A percentile compares a stretch with the other conserved stretches of the same genome.
phyloP scores from a whole-genome alignment of 2,797 vertebrate species.

The Orestias chungarensis region DNA sequence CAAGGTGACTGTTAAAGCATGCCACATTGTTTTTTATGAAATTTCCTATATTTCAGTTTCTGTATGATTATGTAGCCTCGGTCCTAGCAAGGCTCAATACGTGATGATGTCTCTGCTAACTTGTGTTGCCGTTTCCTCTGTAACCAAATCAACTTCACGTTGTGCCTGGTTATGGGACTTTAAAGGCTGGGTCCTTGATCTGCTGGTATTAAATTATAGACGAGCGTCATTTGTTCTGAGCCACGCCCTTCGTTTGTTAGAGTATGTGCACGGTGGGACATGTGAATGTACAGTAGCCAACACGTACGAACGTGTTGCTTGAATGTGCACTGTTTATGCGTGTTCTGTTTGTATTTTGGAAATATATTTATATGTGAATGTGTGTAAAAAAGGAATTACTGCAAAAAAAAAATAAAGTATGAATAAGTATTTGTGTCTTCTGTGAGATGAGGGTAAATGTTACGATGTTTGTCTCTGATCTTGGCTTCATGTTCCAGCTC shows the following conservation, averaged over 20 bases:
- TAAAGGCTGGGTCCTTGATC: conserved; percentile 49
- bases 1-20: conserved; percentile 53
- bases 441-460: neutral
- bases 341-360: conserved; percentile 71
- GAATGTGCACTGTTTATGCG: conserved; percentile 67
- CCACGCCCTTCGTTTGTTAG: conserved; percentile 48
- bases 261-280: conserved; percentile 39
- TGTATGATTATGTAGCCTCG: conserved; percentile 53
- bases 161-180: conserved; percentile 72
- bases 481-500: conserved; percentile 52
- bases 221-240: conserved; percentile 59
- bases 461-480: conserved; percentile 41
- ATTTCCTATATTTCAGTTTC: conserved; percentile 30
- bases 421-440: conserved; percentile 41
- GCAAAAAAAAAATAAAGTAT: conserved; percentile 63
- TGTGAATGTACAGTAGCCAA: conserved; percentile 59
- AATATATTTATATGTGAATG: conserved; percentile 72
- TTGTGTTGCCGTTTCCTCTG: conserved; percentile 62
- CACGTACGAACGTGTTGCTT: conserved; percentile 56
- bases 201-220: conserved; percentile 47
- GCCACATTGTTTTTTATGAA: conserved; percentile 42
- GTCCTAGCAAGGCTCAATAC: conserved; percentile 41
- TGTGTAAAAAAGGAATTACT: conserved; percentile 60
- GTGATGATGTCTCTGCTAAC: conserved; percentile 46
- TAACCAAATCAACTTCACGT: conserved; percentile 71